Base-by-base conservation (phyloP, 2,888 invertebrate species). In the Neoscelio sp. region DNA sequence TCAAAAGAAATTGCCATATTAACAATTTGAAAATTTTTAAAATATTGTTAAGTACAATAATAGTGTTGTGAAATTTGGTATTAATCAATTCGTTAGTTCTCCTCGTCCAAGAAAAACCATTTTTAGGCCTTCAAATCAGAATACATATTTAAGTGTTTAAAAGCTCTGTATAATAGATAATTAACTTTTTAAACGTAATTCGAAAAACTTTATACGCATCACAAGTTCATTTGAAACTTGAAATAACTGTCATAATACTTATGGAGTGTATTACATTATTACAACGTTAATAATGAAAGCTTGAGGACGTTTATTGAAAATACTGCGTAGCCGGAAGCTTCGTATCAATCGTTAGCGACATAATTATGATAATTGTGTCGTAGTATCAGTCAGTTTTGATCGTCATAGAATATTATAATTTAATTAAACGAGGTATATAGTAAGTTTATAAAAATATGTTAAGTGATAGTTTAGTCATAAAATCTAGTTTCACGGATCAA, bases 141-240 rank as follows among this genome's bases (percentile, higher is more conserved):
- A n/a, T n/a, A n/a, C n/a, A n/a, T n/a, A n/a, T n/a, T n/a, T n/a
- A 48, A 38, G 18, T 10, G 23, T 44, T 44, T 54, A 44, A 67
- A 13, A 33, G 5, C 10, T 3, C 26, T 13, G 7, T 6, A 54
- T 67, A 67, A 67, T 30, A 15, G 12, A 26, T 35, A 33, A 44
- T 44, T 44, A 54, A 67, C 20, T 30, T 67, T 67, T 56, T 56
- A 67, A 46, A 46, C 35, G 18, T 44, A 33, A 56, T 46, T 54
- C 15, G 23, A 54, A 67, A 67, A 67, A 67, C 23, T 54, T 67
- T 54, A 67, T 54, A 40, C 48, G 33, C 54, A 26, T 67, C 54
- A 65, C 54, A 33, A 67, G 67, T 33, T 67, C 54, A 54, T 67
- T 52, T 33, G 7, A 35, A 52, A 67, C n/a, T 44, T 23, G 23